Percentiles rank a stretch among this genome's conserved stretches.
Evolutionary conservation across 2,888 invertebrate species (phyloP).

Genomic region (Pediacus dermestoides): DNA sequence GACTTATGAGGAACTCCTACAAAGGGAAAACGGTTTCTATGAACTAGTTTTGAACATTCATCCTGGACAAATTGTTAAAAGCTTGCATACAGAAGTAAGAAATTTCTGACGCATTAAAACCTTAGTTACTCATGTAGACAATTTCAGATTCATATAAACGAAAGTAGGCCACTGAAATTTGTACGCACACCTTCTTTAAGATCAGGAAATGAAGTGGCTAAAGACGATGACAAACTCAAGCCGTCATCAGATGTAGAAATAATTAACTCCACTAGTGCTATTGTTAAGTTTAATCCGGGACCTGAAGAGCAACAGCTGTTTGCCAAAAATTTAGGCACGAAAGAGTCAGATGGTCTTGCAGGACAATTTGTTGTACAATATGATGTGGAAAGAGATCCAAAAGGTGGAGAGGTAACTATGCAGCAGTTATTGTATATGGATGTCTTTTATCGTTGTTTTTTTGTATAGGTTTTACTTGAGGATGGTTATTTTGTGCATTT

Average conservation of each 20-base stretch:
- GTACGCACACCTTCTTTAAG: slow-evolving; percentile 19
- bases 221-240: slow-evolving; percentile 12
- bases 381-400: slow-evolving; percentile 18
- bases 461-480: slow-evolving; percentile 22
- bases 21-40: slow-evolving; percentile 60
- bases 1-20: slow-evolving; percentile 67
- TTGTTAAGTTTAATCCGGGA: slow-evolving; percentile 15
- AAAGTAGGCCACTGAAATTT: slow-evolving; percentile 56
- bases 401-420: slow-evolving; percentile 17
- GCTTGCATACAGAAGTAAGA: slow-evolving; percentile 46
- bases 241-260: slow-evolving; percentile 12
- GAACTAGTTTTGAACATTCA: slow-evolving; percentile 65
- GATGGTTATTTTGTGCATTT: slow-evolving; percentile 54
- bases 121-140: too few species aligned
- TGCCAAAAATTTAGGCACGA: slow-evolving; percentile 11
- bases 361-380: slow-evolving; percentile 21
- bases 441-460: not conserved
- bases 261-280: slow-evolving; percentile 12
- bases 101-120: slow-evolving; percentile 58
- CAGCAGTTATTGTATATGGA: slow-evolving; percentile 1
- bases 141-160: slow-evolving; percentile 56
- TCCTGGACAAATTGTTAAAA: slow-evolving; percentile 60
- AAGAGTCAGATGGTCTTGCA: slow-evolving; percentile 16
- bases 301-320: slow-evolving; percentile 11
- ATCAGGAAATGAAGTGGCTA: slow-evolving; percentile 16